These are phyloP conservation scores for Papilio glaucus DNA, from an alignment of 1,140 invertebrate genomes.

Conservation along the genomic window DNA sequence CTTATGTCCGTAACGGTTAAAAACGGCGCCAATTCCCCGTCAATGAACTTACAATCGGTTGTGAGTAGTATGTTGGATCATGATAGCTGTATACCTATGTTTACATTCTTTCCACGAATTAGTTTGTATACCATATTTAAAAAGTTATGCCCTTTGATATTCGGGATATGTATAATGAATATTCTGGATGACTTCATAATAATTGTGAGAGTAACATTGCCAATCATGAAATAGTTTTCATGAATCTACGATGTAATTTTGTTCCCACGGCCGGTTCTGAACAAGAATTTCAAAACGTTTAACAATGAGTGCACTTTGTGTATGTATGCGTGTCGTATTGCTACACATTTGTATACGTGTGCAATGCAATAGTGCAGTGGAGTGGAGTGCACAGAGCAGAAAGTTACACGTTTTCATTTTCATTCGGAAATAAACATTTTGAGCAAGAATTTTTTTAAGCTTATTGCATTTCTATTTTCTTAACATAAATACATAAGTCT, in stretches of 20 bases:
- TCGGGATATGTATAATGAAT: neutral
- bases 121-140: constrained; percentile 15
- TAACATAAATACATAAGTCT: no score
- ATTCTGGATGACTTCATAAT: neutral
- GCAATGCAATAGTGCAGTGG: constrained; percentile 31
- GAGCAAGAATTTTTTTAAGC: neutral
- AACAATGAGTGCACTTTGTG: constrained; percentile 74
- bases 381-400: constrained; percentile 47
- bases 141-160: neutral
- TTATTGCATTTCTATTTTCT: neutral
- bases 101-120: constrained; percentile 43
- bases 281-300: constrained; percentile 78
- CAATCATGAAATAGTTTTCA: constrained; percentile 41
- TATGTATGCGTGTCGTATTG: constrained; percentile 57
- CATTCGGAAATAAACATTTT: neutral
- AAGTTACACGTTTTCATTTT: constrained; percentile 18
- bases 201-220: constrained; percentile 1
- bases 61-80: constrained; percentile 44
- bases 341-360: constrained; percentile 45
- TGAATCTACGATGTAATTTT: constrained; percentile 50
- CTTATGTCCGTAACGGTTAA: constrained; percentile 41
- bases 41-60: constrained; percentile 58
- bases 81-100: constrained; percentile 38
- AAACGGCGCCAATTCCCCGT: constrained; percentile 64
- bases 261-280: constrained; percentile 75